Conservation (phyloP, 2,797 vertebrate species). For the Oreochromis grahami region DNA sequence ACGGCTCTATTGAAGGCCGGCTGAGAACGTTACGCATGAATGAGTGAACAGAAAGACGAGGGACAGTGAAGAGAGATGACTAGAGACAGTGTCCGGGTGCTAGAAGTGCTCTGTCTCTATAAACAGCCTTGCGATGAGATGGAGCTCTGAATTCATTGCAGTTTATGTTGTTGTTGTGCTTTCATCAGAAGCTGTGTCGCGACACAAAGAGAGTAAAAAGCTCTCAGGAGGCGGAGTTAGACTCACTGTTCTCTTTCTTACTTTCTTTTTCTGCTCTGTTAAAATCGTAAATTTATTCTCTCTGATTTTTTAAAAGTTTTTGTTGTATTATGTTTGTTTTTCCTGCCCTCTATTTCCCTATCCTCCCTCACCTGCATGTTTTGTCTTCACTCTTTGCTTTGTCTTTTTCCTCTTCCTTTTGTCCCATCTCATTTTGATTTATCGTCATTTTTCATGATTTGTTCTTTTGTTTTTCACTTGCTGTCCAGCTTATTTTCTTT, state of each 20-base stretch:
- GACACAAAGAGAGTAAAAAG: not conserved
- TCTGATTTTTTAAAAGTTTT: rapidly evolving
- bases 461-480: not conserved
- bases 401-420: rapidly evolving
- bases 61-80: not conserved
- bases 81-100: not conserved
- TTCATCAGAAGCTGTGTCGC: not conserved
- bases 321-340: rapidly evolving
- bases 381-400: not conserved
- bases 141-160: not conserved
- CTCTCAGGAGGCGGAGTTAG: not conserved
- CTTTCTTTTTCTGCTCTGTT: rapidly evolving
- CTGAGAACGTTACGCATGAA: slow-evolving; percentile 15
- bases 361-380: not conserved
- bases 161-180: not conserved
- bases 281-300: not conserved
- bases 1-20: not conserved
- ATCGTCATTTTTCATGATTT: not conserved
- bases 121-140: not conserved
- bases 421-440: not conserved
- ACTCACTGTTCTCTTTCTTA: not conserved
- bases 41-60: slow-evolving; percentile 29
- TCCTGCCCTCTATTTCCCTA: rapidly evolving
- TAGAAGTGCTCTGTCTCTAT: not conserved
- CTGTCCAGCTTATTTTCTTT: rapidly evolving